These are phyloP conservation scores for Bicyclus anynana DNA, from an alignment of 1,140 invertebrate genomes.

Conservation along the genomic window DNA sequence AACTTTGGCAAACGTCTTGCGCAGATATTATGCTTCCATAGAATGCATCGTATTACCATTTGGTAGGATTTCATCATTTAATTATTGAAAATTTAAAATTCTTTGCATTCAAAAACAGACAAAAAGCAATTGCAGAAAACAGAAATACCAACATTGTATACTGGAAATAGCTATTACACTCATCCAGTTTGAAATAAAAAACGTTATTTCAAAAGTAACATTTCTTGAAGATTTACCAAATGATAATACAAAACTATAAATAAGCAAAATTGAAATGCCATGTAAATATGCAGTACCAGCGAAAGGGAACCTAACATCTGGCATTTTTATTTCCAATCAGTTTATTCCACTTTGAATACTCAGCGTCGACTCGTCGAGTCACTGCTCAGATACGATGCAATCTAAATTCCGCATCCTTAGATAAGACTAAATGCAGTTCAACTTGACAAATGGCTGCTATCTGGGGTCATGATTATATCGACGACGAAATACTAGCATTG, in stretches of 20 bases:
- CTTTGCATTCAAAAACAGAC: too few relatives aligned
- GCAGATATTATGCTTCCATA: too few relatives aligned
- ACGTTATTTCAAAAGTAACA: too few relatives aligned
- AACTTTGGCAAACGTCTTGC: too few relatives aligned
- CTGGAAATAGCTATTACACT: too few relatives aligned
- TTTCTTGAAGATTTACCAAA: neutral
- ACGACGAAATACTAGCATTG: neutral
- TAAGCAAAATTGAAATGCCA: neutral
- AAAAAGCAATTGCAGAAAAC: too few relatives aligned
- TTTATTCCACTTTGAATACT: neutral
- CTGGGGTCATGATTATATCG: slow-evolving; percentile 17
- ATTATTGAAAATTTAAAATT: too few relatives aligned
- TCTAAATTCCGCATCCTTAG: slow-evolving; percentile 60
- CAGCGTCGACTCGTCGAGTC: slow-evolving; percentile 33
- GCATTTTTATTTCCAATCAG: neutral
- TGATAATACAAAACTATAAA: neutral
- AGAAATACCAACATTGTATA: too few relatives aligned
- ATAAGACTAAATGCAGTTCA: slow-evolving; percentile 37
- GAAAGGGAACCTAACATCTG: neutral
- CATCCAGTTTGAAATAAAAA: too few relatives aligned
- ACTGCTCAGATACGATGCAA: slow-evolving; percentile 54
- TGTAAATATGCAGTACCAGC: neutral
- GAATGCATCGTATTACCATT: too few relatives aligned
- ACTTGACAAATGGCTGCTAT: slow-evolving; percentile 51
- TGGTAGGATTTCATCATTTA: too few relatives aligned